Percentiles rank a stretch among this genome's conserved stretches.
Evolutionary conservation across 2,113 vertebrate genomes (phyloP).

Genomic region (Melospiza georgiana): DNA sequence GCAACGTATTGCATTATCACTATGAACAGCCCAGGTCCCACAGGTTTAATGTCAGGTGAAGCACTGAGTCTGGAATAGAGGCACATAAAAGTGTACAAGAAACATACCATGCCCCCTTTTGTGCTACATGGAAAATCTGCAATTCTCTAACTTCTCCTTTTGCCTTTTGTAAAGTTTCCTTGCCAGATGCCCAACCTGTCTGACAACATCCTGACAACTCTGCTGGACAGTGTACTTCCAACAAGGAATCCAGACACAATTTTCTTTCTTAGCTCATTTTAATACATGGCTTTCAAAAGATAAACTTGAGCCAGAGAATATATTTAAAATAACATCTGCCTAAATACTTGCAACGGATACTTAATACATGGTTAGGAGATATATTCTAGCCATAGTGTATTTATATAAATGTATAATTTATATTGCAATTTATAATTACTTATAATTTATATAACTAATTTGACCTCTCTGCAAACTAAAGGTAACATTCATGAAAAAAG

Average conservation of each 20-base stretch:
- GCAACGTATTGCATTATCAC: too few relatives aligned
- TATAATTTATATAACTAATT: not conserved
- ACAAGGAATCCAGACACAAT: not conserved
- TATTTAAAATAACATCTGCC: not conserved
- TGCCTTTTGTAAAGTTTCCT: fast-evolving
- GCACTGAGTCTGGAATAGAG: not conserved
- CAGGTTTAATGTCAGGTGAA: not conserved
- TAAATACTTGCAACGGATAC: not conserved
- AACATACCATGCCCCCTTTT: not conserved
- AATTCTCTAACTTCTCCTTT: not conserved
- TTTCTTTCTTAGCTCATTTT: not conserved
- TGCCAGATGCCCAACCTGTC: not conserved
- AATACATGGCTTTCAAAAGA: not conserved
- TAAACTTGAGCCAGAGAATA: not conserved
- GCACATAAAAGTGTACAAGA: not conserved
- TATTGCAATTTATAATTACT: not conserved
- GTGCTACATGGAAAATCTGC: not conserved
- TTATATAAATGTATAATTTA: not conserved
- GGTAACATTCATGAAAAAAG: not conserved
- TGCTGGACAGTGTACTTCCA: not conserved
- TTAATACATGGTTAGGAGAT: not conserved
- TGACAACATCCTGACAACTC: not conserved
- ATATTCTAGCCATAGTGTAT: not conserved
- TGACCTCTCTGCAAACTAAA: not conserved
- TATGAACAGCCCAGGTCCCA: not conserved